phyloP scores from a whole-genome alignment of 2,888 invertebrate species.

The Marronus borbonicus region DNA sequence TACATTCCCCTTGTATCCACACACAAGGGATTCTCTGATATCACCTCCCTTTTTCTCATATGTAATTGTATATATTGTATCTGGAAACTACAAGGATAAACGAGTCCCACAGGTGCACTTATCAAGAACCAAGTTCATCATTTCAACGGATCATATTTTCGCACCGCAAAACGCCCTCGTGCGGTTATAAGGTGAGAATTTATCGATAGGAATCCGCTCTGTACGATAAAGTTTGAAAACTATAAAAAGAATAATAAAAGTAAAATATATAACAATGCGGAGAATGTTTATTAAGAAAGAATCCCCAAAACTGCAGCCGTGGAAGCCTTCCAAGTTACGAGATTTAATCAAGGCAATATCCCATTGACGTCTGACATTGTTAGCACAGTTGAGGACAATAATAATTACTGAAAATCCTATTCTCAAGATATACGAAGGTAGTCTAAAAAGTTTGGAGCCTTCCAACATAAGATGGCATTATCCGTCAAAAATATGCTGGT shows the following conservation, averaged over 20 bases:
- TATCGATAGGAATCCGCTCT: constrained; percentile 2
- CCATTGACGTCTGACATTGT: too few relatives aligned
- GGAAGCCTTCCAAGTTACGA: too few relatives aligned
- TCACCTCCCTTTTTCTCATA: constrained; percentile 21
- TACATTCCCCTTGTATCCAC: neutral
- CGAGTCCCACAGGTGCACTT: constrained; percentile 61
- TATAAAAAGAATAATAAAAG: neutral
- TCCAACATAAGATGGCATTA: too few relatives aligned
- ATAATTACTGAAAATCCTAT: too few relatives aligned
- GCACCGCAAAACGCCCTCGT: constrained; percentile 44
- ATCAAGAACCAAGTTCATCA: constrained; percentile 60
- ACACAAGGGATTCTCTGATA: neutral
- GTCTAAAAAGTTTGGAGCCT: too few relatives aligned
- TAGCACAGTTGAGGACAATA: too few relatives aligned
- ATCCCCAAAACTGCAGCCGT: too few relatives aligned
- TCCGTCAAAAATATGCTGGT: too few relatives aligned
- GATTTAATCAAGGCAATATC: too few relatives aligned
- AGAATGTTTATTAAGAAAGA: too few relatives aligned
- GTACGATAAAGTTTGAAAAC: neutral
- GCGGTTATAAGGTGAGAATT: neutral
- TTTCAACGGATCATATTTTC: constrained; percentile 63
- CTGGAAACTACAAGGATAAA: constrained; percentile 54
- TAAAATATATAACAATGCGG: too few relatives aligned
- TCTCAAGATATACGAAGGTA: too few relatives aligned
- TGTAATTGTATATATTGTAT: constrained; percentile 41